phyloP scores from a whole-genome alignment of 2,888 invertebrate species.

The Lepidocyrtoides sp. region DNA sequence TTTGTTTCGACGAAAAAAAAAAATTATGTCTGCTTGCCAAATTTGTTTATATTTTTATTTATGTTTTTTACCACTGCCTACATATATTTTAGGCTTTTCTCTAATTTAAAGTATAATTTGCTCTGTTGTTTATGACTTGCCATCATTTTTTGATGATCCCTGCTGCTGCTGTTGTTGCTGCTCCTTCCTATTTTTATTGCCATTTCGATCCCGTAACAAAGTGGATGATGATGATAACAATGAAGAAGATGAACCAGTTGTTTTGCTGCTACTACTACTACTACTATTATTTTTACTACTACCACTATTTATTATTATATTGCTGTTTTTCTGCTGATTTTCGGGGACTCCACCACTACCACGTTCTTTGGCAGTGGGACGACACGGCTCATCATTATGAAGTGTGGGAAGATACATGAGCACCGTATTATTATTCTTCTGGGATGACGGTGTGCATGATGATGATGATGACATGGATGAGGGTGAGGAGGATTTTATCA shows the following conservation, averaged over 20 bases:
- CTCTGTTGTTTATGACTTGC: constrained; percentile 26
- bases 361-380: constrained; percentile 2
- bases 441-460: neutral
- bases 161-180: constrained; percentile 19
- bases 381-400: neutral
- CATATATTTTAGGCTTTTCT: too few species aligned
- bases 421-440: constrained; percentile 20
- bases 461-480: neutral
- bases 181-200: constrained; percentile 56
- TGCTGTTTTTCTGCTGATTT: neutral
- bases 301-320: too few species aligned
- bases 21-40: too few species aligned
- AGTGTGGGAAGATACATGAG: constrained; percentile 61
- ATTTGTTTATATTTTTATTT: neutral
- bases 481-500: neutral
- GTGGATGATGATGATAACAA: neutral
- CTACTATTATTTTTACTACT: neutral
- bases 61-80: neutral
- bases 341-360: neutral
- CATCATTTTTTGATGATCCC: constrained; percentile 28
- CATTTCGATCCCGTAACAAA: constrained; percentile 54
- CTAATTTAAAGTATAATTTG: neutral
- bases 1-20: too few species aligned
- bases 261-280: constrained; percentile 10
- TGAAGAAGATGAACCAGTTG: constrained; percentile 48